A percentile compares a stretch with the other conserved stretches of the same genome.
Conservation (phyloP, 2,797 vertebrate species). For the Arctocebus calabarensis region DNA sequence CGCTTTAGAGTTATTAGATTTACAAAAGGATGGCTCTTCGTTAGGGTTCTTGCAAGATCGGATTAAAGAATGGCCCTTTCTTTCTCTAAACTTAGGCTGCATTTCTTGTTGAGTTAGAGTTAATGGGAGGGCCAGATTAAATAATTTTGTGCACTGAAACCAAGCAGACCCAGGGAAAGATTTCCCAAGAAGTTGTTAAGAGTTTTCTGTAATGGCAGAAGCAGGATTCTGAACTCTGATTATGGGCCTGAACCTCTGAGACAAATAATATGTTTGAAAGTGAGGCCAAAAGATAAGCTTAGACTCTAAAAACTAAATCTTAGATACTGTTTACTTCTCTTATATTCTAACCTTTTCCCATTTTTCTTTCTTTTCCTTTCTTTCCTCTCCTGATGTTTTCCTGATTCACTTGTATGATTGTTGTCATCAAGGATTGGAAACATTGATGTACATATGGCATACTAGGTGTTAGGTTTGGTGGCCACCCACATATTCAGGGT, state of each 20-base stretch:
- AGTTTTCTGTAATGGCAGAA: neutral
- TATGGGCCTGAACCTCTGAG: neutral
- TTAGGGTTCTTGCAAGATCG: neutral
- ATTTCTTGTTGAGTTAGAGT: slow-evolving; percentile 37
- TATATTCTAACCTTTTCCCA: neutral
- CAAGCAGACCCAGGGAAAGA: neutral
- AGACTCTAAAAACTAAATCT: neutral
- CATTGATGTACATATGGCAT: neutral
- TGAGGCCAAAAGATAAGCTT: neutral
- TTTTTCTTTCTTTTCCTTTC: neutral
- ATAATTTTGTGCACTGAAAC: neutral
- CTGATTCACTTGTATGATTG: neutral
- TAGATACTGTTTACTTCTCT: neutral
- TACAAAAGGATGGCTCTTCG: slow-evolving; percentile 10
- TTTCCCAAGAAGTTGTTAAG: slow-evolving; percentile 13
- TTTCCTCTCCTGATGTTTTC: neutral
- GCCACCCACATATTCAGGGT: neutral
- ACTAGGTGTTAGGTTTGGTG: neutral
- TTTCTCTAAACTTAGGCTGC: neutral
- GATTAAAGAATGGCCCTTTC: slow-evolving; percentile 42
- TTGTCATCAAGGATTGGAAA: neutral
- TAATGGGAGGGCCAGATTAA: neutral
- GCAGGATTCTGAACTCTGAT: slow-evolving; percentile 16
- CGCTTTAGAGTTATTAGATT: slow-evolving; percentile 34
- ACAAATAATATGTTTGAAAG: slow-evolving; percentile 17